Conservation (phyloP, 1,140 invertebrate genomes). For the Coptotermes formosanus region DNA sequence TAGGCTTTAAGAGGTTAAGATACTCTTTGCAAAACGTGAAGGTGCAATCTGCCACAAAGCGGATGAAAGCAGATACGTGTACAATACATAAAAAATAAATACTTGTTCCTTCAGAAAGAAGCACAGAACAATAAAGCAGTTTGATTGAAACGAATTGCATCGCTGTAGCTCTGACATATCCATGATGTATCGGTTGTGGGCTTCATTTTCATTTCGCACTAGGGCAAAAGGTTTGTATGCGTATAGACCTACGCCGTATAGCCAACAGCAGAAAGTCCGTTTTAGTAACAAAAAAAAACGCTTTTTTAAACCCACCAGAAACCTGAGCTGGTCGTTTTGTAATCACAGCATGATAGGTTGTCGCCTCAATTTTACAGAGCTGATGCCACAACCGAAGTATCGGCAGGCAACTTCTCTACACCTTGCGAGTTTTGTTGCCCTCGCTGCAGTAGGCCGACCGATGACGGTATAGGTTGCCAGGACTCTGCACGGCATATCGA, state of each 20-base stretch:
- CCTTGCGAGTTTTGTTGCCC: no score
- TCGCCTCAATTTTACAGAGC: background rate
- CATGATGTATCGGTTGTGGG: background rate
- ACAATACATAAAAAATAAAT: background rate
- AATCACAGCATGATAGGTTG: background rate
- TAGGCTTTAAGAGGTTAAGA: no score
- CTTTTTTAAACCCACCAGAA: background rate
- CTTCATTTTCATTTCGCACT: conserved; percentile 7
- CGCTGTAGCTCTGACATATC: background rate
- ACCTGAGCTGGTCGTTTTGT: background rate
- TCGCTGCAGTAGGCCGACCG: no score
- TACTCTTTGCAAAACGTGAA: no score
- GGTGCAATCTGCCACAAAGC: background rate
- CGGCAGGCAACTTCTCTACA: no score
- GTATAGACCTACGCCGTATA: background rate
- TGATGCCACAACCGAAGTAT: no score
- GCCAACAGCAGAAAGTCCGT: background rate
- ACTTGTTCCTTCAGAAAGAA: conserved; percentile 1
- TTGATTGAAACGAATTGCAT: conserved; percentile 9
- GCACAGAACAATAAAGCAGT: background rate
- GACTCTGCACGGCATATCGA: no score
- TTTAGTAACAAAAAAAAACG: background rate
- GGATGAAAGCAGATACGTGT: background rate
- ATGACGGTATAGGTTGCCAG: no score
- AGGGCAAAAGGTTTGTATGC: background rate